Conservation (phyloP, 2,888 invertebrate genomes). For the Drosophila merina region DNA sequence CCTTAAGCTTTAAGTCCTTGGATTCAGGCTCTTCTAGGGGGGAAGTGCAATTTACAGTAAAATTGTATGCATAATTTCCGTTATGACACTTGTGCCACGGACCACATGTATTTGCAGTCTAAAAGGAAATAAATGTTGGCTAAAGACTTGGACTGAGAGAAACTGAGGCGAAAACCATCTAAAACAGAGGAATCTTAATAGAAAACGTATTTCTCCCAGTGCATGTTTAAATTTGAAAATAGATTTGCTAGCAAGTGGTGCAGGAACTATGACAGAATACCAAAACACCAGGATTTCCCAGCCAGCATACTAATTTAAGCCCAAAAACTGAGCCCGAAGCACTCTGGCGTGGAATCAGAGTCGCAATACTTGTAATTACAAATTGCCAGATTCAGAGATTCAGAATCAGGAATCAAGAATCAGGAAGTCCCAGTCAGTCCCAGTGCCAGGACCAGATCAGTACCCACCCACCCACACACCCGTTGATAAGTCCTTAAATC, state of each 20-base stretch:
- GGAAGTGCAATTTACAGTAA: conserved; percentile 61
- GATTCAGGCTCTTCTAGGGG: too few relatives aligned
- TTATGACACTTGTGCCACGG: conserved; percentile 68
- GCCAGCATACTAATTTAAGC: conserved; percentile 58
- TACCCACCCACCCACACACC: not conserved
- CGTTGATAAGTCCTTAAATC: conserved; percentile 41
- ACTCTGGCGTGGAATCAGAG: conserved; percentile 19
- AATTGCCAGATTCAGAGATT: conserved; percentile 51
- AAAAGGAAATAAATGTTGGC: conserved; percentile 25
- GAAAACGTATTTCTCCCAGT: not conserved
- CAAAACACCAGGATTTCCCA: conserved; percentile 5
- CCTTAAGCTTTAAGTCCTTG: conserved; percentile 27
- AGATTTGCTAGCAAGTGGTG: too few relatives aligned
- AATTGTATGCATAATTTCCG: conserved; percentile 73
- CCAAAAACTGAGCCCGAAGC: conserved; percentile 1
- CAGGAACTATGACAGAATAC: conserved; percentile 6
- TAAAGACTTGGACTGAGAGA: conserved; percentile 4
- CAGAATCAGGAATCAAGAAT: not conserved
- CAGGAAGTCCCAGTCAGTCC: not conserved
- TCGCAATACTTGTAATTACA: conserved; percentile 52
- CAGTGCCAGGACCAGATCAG: not conserved
- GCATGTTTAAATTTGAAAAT: not conserved
- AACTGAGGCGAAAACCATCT: not conserved
- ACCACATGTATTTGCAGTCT: conserved; percentile 18
- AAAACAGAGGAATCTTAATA: too few relatives aligned